Evolutionary conservation across 2,113 vertebrate genomes (phyloP).

Genomic region (Arvicanthis niloticus): DNA sequence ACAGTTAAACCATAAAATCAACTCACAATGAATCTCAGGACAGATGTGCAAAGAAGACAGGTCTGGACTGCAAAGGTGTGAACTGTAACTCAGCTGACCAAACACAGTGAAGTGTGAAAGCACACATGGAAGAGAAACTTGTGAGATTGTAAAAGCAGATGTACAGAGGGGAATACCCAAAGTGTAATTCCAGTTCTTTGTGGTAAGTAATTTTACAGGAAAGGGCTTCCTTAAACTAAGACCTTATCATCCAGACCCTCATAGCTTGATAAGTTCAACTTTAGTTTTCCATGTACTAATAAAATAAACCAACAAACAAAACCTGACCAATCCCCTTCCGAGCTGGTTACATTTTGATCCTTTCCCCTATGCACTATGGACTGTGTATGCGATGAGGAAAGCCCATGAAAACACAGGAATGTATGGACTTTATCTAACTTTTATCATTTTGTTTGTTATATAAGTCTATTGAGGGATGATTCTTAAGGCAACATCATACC

Average conservation of each 20-base stretch:
- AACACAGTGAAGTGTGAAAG: not conserved
- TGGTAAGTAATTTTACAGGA: not conserved
- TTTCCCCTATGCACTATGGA: not conserved
- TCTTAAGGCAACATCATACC: not conserved
- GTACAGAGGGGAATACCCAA: not conserved
- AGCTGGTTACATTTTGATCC: not conserved
- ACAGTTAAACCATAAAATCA: slow-evolving; percentile 24
- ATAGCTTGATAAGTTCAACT: not conserved
- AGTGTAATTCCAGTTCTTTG: not conserved
- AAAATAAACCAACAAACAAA: not conserved
- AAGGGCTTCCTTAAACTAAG: not conserved
- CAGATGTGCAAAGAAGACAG: not conserved
- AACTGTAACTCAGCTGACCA: not conserved
- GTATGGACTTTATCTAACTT: not conserved
- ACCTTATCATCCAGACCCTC: not conserved
- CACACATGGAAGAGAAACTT: not conserved
- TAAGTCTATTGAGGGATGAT: not conserved
- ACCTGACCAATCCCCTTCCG: not conserved
- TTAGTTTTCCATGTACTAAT: not conserved
- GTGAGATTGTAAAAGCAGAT: not conserved
- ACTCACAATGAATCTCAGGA: slow-evolving; percentile 1
- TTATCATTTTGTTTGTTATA: not conserved
- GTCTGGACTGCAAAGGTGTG: not conserved
- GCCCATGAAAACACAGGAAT: not conserved
- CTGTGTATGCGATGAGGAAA: not conserved